A percentile compares a stretch with the other conserved stretches of the same genome.
These are phyloP conservation scores for Mactra quadrangularis DNA, from an alignment of 1,140 invertebrate genomes.

Conservation along the genomic window DNA sequence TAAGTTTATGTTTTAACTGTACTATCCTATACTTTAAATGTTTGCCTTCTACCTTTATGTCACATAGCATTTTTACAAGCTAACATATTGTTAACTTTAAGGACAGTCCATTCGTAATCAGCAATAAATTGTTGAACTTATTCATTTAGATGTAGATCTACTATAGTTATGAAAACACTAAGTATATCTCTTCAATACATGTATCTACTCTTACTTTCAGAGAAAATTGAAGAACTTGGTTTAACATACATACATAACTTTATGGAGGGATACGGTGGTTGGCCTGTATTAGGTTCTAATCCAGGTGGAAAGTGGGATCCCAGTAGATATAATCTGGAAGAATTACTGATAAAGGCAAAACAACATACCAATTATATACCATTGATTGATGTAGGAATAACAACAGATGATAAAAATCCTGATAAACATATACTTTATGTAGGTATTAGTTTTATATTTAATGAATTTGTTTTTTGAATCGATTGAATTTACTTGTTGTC, in stretches of 20 bases:
- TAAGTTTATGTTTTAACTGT: too few relatives aligned
- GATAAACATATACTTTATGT: conserved; percentile 44
- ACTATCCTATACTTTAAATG: too few relatives aligned
- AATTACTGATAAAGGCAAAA: conserved; percentile 37
- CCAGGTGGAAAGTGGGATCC: conserved; percentile 42
- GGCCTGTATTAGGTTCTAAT: conserved; percentile 36
- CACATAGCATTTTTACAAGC: too few relatives aligned
- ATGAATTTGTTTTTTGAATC: background rate
- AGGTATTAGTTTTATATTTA: background rate
- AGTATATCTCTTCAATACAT: too few relatives aligned
- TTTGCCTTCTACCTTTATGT: too few relatives aligned
- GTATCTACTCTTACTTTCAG: too few relatives aligned
- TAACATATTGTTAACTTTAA: too few relatives aligned
- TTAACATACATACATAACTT: conserved; percentile 11
- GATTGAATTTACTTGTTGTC: too few relatives aligned
- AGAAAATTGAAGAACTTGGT: conserved; percentile 44
- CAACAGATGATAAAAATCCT: conserved; percentile 51
- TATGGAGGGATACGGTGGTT: conserved; percentile 30
- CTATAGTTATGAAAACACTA: too few relatives aligned
- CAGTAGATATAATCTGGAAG: conserved; percentile 6
- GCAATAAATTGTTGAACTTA: too few relatives aligned
- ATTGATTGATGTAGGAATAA: conserved; percentile 34
- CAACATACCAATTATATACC: conserved; percentile 28
- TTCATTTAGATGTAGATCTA: too few relatives aligned
- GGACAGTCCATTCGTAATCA: too few relatives aligned